Evolutionary conservation across 1,140 invertebrate species (phyloP), one percentile per base, ranked within the genome.

Genomic region (Pseudomyrmex flavicornis): DNA sequence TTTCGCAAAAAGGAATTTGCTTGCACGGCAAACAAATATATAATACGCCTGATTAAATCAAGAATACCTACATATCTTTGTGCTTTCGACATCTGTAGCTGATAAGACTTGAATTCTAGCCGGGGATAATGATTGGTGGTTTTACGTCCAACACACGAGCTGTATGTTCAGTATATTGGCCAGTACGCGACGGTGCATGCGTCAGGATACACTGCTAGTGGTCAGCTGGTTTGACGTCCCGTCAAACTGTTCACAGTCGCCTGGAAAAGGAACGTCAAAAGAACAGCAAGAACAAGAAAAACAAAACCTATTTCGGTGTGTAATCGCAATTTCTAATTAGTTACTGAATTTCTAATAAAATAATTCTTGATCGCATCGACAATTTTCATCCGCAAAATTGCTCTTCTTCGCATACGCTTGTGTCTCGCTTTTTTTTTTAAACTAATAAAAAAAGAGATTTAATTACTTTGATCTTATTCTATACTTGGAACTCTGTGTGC

Each of bases 21-120:
- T 54, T 17, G 15, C 22, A 48, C 13, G 22, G 46, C 72, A 48
- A 74, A 62, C 72, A 46, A 4, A 4, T n/a, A 20, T 17, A 48
- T 61, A 35, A 35, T 35, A 35, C 5, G 35, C 5, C 35, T n/a
- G 13, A 66, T 77, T 17, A 68, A 68, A 68, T 77, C 74, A 46
- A 77, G 74, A 68, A 70, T 12, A 62, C 59, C 15, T 50, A 54
- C 26, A 48, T 79, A 70, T 72, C 65, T 70, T 50, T 44, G 44
- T 9, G 66, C 44, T 15, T 48, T 50, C 8, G 26, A 44, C 15
- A 70, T 48, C 20, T 52, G 35, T 54, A 26, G 8, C 76, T 80
- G 76, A 80, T 80, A 80, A 80, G 76, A 72, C 59, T 50, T 80
- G 76, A 72, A 72, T 80, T 80, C 76, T 70, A 50, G 66, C n/a